Conservation (phyloP, 2,797 vertebrate species). For the Eulemur coronatus region DNA sequence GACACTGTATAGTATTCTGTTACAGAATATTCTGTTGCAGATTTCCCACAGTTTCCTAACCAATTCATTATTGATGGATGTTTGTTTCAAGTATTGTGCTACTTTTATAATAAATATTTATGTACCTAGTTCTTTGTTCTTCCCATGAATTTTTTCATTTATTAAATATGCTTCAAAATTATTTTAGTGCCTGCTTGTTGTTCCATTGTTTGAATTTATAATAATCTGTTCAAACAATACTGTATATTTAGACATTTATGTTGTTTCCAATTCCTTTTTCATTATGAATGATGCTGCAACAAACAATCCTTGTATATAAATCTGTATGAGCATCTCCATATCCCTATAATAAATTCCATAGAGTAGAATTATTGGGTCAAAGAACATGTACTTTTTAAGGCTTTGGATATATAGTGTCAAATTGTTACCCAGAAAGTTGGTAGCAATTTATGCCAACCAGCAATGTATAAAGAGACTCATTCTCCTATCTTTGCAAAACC, state of each 20-base stretch:
- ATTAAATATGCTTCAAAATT: conserved; percentile 10
- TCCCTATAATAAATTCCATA: conserved; percentile 7
- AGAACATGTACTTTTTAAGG: background rate
- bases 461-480: background rate
- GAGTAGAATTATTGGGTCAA: background rate
- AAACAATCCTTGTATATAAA: background rate
- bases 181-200: background rate
- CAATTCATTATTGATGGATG: background rate
- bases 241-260: conserved; percentile 5
- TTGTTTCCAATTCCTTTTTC: conserved; percentile 1
- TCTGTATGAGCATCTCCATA: background rate
- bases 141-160: conserved; percentile 31
- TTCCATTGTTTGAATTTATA: background rate
- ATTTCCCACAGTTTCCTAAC: background rate
- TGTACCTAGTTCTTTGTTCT: conserved; percentile 9
- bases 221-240: conserved; percentile 18
- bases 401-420: background rate
- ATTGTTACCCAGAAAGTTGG: background rate
- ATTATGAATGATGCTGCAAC: conserved; percentile 1
- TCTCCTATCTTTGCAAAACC: background rate
- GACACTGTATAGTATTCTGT: background rate
- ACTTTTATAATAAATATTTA: conserved; percentile 36
- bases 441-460: conserved; percentile 3
- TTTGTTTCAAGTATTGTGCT: background rate
- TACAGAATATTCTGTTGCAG: background rate